Conservation (phyloP, 2,113 vertebrate species). For the Proterorhinus semilunaris region DNA sequence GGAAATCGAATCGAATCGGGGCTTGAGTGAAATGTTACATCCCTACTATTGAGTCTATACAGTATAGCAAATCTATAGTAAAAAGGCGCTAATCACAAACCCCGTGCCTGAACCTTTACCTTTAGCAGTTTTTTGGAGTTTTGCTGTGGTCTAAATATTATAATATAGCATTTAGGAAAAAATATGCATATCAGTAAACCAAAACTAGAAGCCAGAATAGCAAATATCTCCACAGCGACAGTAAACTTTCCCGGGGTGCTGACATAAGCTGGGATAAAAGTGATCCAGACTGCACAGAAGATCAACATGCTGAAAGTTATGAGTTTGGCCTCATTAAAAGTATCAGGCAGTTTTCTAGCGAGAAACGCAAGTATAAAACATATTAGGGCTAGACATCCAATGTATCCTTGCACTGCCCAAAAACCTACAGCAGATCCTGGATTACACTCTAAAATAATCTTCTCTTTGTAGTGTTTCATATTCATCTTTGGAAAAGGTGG, state of each 20-base stretch:
- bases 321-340: slow-evolving; percentile 64
- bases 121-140: slow-evolving; percentile 64
- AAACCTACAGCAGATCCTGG: slow-evolving; percentile 63
- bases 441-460: slow-evolving; percentile 61
- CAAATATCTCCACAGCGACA: slow-evolving; percentile 70
- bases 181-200: slow-evolving; percentile 61
- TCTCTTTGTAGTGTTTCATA: slow-evolving; percentile 55
- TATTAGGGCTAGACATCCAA: slow-evolving; percentile 56
- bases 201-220: slow-evolving; percentile 62
- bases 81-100: slow-evolving; percentile 16
- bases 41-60: too few species aligned
- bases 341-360: slow-evolving; percentile 62
- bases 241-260: slow-evolving; percentile 68
- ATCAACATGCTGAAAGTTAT: slow-evolving; percentile 71
- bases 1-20: too few species aligned
- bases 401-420: slow-evolving; percentile 62
- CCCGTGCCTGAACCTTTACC: slow-evolving; percentile 52
- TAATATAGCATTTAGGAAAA: slow-evolving; percentile 69
- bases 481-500: slow-evolving; percentile 58
- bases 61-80: too few species aligned
- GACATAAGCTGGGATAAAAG: slow-evolving; percentile 66
- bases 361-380: slow-evolving; percentile 68
- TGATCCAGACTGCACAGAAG: slow-evolving; percentile 69
- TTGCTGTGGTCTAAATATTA: slow-evolving; percentile 58
- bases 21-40: too few species aligned